Conservation (phyloP, 1,140 invertebrate species). For the Diplogasteroides magnus region DNA sequence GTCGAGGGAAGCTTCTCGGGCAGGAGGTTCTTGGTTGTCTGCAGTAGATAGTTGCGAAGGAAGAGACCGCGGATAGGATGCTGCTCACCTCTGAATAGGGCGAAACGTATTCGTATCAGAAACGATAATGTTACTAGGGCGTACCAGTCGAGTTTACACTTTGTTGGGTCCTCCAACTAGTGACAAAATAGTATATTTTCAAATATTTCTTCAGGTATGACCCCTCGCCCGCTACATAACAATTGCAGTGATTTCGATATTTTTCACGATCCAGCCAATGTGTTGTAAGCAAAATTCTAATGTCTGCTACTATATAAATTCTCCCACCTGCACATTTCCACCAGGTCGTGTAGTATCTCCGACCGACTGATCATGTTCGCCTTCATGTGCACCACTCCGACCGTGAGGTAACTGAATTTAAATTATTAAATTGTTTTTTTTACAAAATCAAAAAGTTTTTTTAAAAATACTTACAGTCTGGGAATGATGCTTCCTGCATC, state of each 20-base stretch:
- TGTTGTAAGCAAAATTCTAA: no score
- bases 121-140: no score
- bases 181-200: no score
- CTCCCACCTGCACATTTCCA: constrained; percentile 95
- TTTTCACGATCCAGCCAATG: no score
- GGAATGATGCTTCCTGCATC: constrained; percentile 98
- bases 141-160: no score
- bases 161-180: no score
- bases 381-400: constrained; percentile 96
- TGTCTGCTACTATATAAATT: no score
- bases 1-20: constrained; percentile 65
- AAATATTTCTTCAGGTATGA: no score
- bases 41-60: constrained; percentile 71
- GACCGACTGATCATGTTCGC: constrained; percentile 82
- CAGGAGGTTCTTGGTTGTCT: constrained; percentile 84
- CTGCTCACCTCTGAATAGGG: constrained; percentile 71
- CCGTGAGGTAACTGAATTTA: no score
- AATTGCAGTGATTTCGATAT: no score
- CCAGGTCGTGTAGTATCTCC: constrained; percentile 87
- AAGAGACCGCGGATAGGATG: constrained; percentile 93
- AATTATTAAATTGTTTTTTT: constrained; percentile 79
- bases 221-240: no score
- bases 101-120: no score
- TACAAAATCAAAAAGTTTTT: constrained; percentile 9
- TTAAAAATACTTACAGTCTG: constrained; percentile 67